Base-by-base conservation (phyloP, 2,113 vertebrate species). In the Phalacrocorax aristotelis region DNA sequence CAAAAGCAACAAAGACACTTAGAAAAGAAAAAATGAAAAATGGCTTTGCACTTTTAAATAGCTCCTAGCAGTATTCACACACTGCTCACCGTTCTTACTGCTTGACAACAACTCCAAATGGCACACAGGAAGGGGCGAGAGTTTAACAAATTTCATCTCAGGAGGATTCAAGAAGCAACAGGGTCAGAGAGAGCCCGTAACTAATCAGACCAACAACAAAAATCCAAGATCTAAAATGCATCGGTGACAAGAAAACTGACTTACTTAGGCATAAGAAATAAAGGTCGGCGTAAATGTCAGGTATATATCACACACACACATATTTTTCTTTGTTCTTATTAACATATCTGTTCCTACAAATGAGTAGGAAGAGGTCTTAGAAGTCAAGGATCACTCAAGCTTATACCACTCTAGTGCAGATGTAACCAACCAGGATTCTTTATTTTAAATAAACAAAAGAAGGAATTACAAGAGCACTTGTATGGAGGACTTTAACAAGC, bases 251-350 rank as follows among this genome's bases (percentile, higher is more conserved):
- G 55, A 52, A 91, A 80, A 72, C 11, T 25, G 29, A 60, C 82
- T 96, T 88, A 36, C 27, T 93, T 91, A 88, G 78, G 84, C 40
- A 70, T 20, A 29, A 48, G 66, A 94, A 95, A 54, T 85, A 94
- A 97, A 96, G 94, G 89, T 89, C 91, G 83, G 26, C 64, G 70
- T 75, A 94, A 95, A 93, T 95, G 75, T 68, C 87, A 74, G 81
- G n/a, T 40, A 62, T 52, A n/a, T 60, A 74, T 90, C 84, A 72
- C 77, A 69, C 23, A 69, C 26, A 22, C 19, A 42, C 9, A 17
- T 25, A 42, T 48, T 70, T 91, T 83, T 51, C 62, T 79, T 74
- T 80, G 66, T 51, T 95, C 60, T 62, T 77, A 66, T 49, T 89
- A 93, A 90, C 55, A 54, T 58, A 77, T 80, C 91, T 85, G 30